Conservation (phyloP, 2,888 invertebrate genomes). For the Drosophila mulleri region DNA sequence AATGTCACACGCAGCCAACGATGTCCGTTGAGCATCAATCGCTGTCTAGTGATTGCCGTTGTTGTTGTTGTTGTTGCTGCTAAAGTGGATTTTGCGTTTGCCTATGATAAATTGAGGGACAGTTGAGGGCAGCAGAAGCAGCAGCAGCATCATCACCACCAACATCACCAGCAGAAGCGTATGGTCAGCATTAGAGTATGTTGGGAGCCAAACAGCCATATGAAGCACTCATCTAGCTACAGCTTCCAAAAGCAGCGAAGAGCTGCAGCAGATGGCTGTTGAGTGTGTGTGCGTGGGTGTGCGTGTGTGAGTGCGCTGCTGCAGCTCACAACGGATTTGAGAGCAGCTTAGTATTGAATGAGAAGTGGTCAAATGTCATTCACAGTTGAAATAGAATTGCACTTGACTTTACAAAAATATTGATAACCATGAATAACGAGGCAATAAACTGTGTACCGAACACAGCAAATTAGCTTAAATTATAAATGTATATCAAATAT, state of each 20-base stretch:
- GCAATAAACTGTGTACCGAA: too few relatives aligned
- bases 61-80: constrained; percentile 20
- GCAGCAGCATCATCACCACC: constrained; percentile 1
- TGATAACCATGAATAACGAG: constrained; percentile 9
- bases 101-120: constrained; percentile 78
- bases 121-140: constrained; percentile 7
- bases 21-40: constrained; percentile 53
- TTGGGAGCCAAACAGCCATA: constrained; percentile 31
- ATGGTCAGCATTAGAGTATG: too few relatives aligned
- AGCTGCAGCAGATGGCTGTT: constrained; percentile 33
- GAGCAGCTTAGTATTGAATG: constrained; percentile 45
- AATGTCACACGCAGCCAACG: constrained; percentile 79
- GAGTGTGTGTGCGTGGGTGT: too few relatives aligned
- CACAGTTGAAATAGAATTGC: constrained; percentile 67
- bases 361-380: constrained; percentile 78
- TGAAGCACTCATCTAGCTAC: constrained; percentile 24
- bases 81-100: constrained; percentile 80
- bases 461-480: background rate
- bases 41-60: constrained; percentile 36
- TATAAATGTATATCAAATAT: too few relatives aligned
- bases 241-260: constrained; percentile 25
- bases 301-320: background rate
- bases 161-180: constrained; percentile 5
- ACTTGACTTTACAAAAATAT: constrained; percentile 1
- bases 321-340: constrained; percentile 17